Percentiles rank a stretch among this genome's conserved stretches.
Conservation (phyloP, 1,140 invertebrate species). For the Medauroidea extradentata region DNA sequence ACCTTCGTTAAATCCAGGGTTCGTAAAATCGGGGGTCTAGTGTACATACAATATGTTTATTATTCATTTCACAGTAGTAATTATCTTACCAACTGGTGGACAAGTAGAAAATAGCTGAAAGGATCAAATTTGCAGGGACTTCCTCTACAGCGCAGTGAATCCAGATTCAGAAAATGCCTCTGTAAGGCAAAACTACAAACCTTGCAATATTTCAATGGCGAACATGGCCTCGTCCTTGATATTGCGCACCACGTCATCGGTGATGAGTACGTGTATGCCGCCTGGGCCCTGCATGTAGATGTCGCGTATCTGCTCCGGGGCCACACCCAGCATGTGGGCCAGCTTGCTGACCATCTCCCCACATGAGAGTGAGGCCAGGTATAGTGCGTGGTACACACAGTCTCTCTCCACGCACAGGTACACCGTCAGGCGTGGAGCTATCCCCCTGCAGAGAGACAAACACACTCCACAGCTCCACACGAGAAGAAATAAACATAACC, state of each 20-base stretch:
- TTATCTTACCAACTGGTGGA: background rate
- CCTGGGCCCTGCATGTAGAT: conserved; percentile 69
- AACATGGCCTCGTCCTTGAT: conserved; percentile 62
- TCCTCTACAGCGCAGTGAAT: too few species aligned
- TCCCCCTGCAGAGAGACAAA: conserved; percentile 47
- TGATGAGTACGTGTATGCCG: conserved; percentile 69
- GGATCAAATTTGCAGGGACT: too few species aligned
- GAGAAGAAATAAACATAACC: too few species aligned
- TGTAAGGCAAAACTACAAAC: too few species aligned
- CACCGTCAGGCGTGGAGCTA: conserved; percentile 70
- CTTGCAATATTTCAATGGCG: conserved; percentile 46
- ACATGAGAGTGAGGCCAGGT: conserved; percentile 62
- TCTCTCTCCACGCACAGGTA: conserved; percentile 65
- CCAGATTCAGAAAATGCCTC: background rate
- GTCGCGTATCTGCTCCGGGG: conserved; percentile 53
- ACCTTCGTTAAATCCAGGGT: too few species aligned
- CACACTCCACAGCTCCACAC: background rate
- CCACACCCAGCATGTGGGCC: conserved; percentile 52
- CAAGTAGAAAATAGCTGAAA: too few species aligned
- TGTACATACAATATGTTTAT: too few species aligned
- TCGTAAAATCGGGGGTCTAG: too few species aligned
- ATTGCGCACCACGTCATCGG: conserved; percentile 64
- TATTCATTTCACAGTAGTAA: too few species aligned
- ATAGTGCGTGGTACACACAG: conserved; percentile 72
- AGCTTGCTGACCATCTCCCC: conserved; percentile 64